Evolutionary conservation across 2,797 vertebrate species (phyloP).

Genomic region (Molossus alvarezi): DNA sequence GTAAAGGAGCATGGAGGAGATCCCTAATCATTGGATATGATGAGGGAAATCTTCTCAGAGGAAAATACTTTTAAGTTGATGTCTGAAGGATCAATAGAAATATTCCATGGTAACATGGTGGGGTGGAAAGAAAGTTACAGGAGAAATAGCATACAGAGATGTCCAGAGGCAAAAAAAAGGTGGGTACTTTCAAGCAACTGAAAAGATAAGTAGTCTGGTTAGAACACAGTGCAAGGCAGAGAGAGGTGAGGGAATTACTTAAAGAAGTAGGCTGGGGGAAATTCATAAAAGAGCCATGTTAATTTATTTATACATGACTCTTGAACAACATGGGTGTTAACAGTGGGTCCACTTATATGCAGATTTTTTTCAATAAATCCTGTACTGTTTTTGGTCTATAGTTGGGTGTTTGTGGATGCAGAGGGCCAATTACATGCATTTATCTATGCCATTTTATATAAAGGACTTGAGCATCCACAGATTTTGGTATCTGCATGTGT

Average conservation of each 20-base stretch:
- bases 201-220: conserved; percentile 39
- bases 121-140: background rate
- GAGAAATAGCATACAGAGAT: background rate
- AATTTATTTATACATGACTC: background rate
- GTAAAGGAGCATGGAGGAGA: background rate
- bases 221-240: background rate
- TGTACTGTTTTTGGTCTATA: background rate
- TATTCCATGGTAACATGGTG: background rate
- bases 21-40: conserved; percentile 1
- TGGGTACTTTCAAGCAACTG: conserved; percentile 2
- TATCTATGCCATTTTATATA: background rate
- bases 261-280: background rate
- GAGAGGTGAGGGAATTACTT: background rate
- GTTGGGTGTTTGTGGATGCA: background rate
- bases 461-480: background rate
- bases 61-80: conserved; percentile 35
- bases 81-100: background rate
- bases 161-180: background rate
- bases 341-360: background rate
- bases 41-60: background rate
- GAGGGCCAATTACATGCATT: background rate
- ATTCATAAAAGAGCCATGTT: background rate
- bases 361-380: background rate
- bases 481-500: background rate
- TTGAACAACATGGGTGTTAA: background rate